Conservation (phyloP, 1,140 invertebrate species). For the Polypedilum vanderplanki region DNA sequence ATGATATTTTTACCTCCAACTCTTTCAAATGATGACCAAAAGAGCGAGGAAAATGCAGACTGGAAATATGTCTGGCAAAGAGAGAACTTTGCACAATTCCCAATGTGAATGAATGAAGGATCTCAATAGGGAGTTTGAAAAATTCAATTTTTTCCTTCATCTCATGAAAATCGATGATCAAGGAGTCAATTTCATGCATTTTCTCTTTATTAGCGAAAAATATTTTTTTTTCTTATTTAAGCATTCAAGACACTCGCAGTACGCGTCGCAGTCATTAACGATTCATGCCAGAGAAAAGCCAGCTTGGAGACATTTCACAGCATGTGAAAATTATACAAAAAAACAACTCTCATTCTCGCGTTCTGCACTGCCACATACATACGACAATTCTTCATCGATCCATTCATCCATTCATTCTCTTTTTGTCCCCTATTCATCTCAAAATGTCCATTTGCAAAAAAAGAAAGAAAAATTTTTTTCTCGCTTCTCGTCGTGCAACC, state of each 20-base stretch:
- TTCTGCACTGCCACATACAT: not conserved
- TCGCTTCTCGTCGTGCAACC: not conserved
- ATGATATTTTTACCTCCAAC: not conserved
- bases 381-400: not conserved
- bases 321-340: not conserved
- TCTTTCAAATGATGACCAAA: not conserved
- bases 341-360: not conserved
- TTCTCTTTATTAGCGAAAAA: not conserved
- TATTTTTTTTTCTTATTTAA: too few relatives aligned
- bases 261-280: not conserved
- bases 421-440: not conserved
- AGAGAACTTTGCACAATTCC: not conserved
- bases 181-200: not conserved
- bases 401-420: not conserved
- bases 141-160: not conserved
- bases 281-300: not conserved
- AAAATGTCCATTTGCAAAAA: constrained; percentile 14
- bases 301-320: not conserved
- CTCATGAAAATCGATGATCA: not conserved
- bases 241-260: not conserved
- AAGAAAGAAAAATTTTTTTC: not conserved
- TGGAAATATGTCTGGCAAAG: not conserved
- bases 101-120: not conserved
- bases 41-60: not conserved
- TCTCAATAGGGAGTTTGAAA: not conserved